phyloP scores from a whole-genome alignment of 2,888 invertebrate genomes.

The Digitonthophagus gazella region DNA sequence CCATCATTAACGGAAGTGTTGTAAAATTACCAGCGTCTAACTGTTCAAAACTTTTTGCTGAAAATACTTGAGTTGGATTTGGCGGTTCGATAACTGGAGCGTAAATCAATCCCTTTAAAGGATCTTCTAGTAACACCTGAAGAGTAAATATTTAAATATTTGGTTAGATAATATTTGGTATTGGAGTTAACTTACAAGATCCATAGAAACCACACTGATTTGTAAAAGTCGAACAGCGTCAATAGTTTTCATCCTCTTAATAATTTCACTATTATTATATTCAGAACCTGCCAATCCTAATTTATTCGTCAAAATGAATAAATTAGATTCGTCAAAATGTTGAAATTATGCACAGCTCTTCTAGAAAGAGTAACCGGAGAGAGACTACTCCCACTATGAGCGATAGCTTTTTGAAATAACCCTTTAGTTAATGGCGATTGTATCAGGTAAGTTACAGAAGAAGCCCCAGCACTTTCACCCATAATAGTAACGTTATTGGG shows the following conservation, averaged over 20 bases:
- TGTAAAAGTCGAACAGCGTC: no score
- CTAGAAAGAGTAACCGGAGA: not conserved
- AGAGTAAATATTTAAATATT: not conserved
- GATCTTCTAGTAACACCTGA: conserved; percentile 20
- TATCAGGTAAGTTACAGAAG: conserved; percentile 18
- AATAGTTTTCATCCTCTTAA: no score
- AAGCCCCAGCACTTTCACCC: conserved; percentile 23
- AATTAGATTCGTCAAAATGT: not conserved
- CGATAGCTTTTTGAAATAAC: no score
- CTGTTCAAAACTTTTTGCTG: conserved; percentile 33
- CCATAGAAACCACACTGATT: no score
- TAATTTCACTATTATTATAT: no score
- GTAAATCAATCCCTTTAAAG: conserved; percentile 38
- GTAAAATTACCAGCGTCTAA: conserved; percentile 29
- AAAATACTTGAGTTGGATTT: conserved; percentile 40
- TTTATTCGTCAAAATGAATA: no score
- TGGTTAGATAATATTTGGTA: no score
- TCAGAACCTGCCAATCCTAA: no score
- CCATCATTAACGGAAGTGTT: conserved; percentile 33
- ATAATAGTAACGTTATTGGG: conserved; percentile 23
- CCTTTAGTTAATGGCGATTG: no score
- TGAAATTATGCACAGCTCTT: not conserved
- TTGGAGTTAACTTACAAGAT: no score
- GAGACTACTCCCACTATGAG: no score
- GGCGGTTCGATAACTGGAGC: conserved; percentile 39